Base-by-base conservation (phyloP, 1,140 invertebrate genomes). In the Drosophila punjabiensis region DNA sequence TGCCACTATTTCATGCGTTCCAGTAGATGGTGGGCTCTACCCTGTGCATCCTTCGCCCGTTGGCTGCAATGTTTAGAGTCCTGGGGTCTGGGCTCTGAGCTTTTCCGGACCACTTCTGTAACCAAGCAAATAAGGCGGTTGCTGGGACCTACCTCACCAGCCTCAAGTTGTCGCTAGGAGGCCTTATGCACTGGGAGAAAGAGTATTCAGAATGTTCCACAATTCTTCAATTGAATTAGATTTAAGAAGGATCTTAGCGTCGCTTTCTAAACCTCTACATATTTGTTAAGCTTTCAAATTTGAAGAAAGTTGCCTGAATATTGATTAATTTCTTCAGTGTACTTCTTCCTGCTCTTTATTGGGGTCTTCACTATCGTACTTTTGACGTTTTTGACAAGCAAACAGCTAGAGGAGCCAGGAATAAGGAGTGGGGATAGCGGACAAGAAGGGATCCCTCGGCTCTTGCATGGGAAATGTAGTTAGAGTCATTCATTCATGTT, bases 371-470 rank as follows among this genome's bases (percentile, higher is more conserved):
- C 82, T 85, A 85, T 85, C 82, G 78, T 55, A 81, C 55, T 66
- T 87, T 84, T 84, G 85, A 88, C 81, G 84, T 79, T 84, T 88
- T 79, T 85, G 86, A 88, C 85, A 84, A 67, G 69, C 68, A 68
- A 53, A 73, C 67, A 74, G 67, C 37, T 68, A 61, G 50, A 48
- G 68, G 16, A 16, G 32, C 48, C 18, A 37, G 35, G 32, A 77
- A 14, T 28, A 50, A 52, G 28, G 45, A 52, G 65, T 58, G 20
- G 35, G 33, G 14, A 69, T 60, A 70, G 35, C 39, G 65, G 55
- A 58, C 39, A 35, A 69, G 39, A 32, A 56, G 3, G 64, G 50
- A 71, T 71, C 50, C 68, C 75, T 45, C 33, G 43, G 58, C 47
- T 58, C 20, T 63, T 71, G 81, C 79, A 89, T 85, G 66, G 81